Evolutionary conservation across 2,888 invertebrate species (phyloP).

Genomic region (Xestia rhomboidea): DNA sequence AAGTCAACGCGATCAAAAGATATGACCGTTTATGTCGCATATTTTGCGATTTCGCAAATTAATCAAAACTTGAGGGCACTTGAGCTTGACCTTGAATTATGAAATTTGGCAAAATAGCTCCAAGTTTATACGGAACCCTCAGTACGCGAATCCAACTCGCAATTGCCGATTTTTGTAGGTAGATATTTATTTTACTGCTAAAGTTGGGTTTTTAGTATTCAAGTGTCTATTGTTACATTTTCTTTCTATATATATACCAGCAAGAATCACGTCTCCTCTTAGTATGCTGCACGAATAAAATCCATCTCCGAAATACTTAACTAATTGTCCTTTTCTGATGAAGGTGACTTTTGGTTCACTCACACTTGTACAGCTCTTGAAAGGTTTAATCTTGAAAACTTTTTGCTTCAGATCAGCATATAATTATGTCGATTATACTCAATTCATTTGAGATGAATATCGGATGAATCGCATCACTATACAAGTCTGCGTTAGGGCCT

Average conservation of each 20-base stretch:
- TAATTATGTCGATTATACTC: slow-evolving; percentile 14
- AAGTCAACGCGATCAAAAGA: too few species aligned
- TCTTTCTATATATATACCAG: not conserved
- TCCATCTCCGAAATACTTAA: not conserved
- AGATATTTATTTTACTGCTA: not conserved
- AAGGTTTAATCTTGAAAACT: slow-evolving; percentile 19
- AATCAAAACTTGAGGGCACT: too few species aligned
- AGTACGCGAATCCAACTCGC: too few species aligned
- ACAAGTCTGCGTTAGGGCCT: slow-evolving; percentile 50
- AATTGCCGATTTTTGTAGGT: not conserved
- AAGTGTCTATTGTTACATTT: not conserved
- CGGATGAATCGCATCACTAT: slow-evolving; percentile 44
- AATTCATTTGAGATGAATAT: slow-evolving; percentile 29
- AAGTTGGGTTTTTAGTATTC: not conserved
- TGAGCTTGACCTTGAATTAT: too few species aligned
- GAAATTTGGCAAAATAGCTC: too few species aligned
- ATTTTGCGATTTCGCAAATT: too few species aligned
- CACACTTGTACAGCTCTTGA: slow-evolving; percentile 22
- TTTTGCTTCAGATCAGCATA: slow-evolving; percentile 9
- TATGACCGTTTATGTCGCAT: too few species aligned
- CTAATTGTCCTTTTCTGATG: slow-evolving; percentile 26
- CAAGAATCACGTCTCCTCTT: slow-evolving; percentile 21
- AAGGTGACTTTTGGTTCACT: slow-evolving; percentile 52
- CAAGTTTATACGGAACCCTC: too few species aligned
- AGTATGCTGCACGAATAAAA: slow-evolving; percentile 23